Base-by-base conservation (phyloP, 2,888 invertebrate species). In the Tolmerus cingulatus region DNA sequence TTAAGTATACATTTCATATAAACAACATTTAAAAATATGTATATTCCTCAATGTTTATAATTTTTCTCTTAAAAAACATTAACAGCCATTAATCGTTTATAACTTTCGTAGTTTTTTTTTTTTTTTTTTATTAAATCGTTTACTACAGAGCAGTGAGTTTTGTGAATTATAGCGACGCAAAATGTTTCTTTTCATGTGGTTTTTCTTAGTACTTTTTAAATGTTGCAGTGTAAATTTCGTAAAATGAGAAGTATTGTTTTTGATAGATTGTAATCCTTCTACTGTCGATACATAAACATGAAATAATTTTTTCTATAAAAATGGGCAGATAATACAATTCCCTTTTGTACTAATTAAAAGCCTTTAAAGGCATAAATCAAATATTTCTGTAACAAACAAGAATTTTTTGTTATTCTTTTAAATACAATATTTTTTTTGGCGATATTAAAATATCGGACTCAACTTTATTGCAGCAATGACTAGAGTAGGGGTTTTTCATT, bases 31-130 rank as follows among this genome's bases (percentile, higher is more conserved):
- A 40, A 40, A 78, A 78, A 78, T 78, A 78, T 78, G 40, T 78
- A 78, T 78, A 78, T 40, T 78, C 43, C 40, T 40, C 40, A 78
- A 78, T 78, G 40, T 78, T 43, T 78, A 78, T 78, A 78, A 40
- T 78, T 40, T 40, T 77, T 43, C 78, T 78, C 37, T 66, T 76
- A 76, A 76, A 78, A 78, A 78, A 78, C 78, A 19, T 78, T 78
- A 78, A 78, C 78, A 78, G 78, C 78, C 78, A 78, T 34, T 78
- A 34, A 43, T 78, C 78, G 78, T 78, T 78, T 78, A 40, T 40
- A 78, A 43, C 78, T 78, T 66, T 66, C 66, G 66, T 66, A 66
- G 51, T 51, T 51, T 51, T 66, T 12, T 55, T 55, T 51, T 66
- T 12, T 55, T 55, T 19, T 55, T 1, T 55, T 66, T 27, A 66